A percentile compares a stretch with the other conserved stretches of the same genome.
These are phyloP conservation scores for Pseudorectes ferrugineus DNA, from an alignment of 2,113 vertebrate species.

Conservation along the genomic window DNA sequence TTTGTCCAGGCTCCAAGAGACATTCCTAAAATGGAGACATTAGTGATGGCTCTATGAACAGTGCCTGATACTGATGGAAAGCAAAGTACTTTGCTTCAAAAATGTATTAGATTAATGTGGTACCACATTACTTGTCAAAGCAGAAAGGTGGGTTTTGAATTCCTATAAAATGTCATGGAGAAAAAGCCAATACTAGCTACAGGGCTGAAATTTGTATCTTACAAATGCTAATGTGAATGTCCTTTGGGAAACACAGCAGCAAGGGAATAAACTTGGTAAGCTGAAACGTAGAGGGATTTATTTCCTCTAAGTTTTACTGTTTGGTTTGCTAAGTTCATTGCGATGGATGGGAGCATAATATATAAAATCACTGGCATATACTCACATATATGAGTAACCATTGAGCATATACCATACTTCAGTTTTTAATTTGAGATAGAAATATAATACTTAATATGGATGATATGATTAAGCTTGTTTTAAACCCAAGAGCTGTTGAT, in stretches of 20 bases:
- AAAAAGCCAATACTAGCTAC: neutral
- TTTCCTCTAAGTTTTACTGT: neutral
- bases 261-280: neutral
- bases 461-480: neutral
- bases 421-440: neutral
- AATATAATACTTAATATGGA: neutral
- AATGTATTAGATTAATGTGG: neutral
- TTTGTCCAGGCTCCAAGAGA: neutral
- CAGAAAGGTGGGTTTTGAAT: neutral
- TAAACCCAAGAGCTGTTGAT: neutral
- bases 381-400: neutral
- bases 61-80: neutral
- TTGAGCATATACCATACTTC: neutral
- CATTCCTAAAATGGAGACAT: neutral
- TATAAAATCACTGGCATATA: neutral
- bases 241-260: neutral
- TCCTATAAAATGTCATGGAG: neutral
- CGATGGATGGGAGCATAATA: neutral
- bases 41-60: neutral
- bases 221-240: neutral
- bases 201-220: neutral
- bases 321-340: neutral
- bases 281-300: neutral
- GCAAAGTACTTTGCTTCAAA: neutral
- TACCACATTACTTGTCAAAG: neutral